Percentiles rank a stretch among this genome's conserved stretches.
Evolutionary conservation across 2,113 vertebrate genomes (phyloP).

Genomic region (Cebidichthys violaceus): DNA sequence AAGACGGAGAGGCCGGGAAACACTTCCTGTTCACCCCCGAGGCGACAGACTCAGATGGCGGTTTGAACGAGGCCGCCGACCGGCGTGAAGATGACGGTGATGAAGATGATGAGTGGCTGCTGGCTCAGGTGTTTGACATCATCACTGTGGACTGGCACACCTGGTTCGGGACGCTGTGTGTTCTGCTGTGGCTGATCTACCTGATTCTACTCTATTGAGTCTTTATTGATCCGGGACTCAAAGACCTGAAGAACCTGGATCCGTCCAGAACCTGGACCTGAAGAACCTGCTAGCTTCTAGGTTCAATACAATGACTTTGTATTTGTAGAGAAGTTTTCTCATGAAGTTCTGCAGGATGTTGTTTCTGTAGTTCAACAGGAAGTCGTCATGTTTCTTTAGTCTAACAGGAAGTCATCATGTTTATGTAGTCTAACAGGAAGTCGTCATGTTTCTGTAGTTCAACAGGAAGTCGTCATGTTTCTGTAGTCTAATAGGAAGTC

Average conservation of each 20-base stretch:
- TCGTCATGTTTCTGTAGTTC: too few species aligned
- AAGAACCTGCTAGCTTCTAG: neutral
- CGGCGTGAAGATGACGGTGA: slow-evolving; percentile 74
- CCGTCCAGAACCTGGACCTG: neutral
- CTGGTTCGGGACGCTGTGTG: slow-evolving; percentile 83
- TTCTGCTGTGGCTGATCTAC: slow-evolving; percentile 89
- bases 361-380: too few species aligned
- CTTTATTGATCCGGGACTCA: neutral
- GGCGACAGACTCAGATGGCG: neutral
- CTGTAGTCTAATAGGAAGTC: too few species aligned
- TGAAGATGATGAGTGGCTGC: slow-evolving; percentile 65
- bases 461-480: too few species aligned
- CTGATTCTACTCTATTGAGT: slow-evolving; percentile 70
- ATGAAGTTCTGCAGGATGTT: neutral
- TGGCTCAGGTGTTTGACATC: slow-evolving; percentile 63
- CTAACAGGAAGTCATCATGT: too few species aligned
- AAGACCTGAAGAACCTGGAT: neutral
- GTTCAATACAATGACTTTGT: neutral
- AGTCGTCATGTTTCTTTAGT: too few species aligned
- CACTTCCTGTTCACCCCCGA: slow-evolving; percentile 81
- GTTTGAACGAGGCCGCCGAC: slow-evolving; percentile 70
- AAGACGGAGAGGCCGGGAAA: slow-evolving; percentile 60
- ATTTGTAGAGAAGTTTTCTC: neutral
- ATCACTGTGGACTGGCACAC: slow-evolving; percentile 85
- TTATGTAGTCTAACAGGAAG: too few species aligned